Conservation (phyloP, 2,113 vertebrate species). For the Trichomycterus rosablanca region DNA sequence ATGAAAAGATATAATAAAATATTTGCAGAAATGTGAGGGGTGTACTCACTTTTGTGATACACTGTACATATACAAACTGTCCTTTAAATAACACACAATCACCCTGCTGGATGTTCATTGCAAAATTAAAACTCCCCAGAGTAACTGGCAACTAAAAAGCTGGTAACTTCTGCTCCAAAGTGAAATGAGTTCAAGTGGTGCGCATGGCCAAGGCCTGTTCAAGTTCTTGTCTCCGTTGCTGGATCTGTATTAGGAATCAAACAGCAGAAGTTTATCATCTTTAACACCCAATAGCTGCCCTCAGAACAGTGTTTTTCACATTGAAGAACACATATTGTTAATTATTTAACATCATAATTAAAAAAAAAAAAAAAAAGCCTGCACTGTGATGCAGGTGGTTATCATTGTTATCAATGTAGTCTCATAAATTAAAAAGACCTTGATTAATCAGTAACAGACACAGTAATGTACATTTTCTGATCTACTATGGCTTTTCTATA, state of each 20-base stretch:
- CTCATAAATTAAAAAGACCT: too few species aligned
- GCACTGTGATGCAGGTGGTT: too few species aligned
- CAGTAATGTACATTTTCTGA: too few species aligned
- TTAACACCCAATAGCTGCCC: neutral
- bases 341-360: too few species aligned
- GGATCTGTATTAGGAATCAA: conserved; percentile 71
- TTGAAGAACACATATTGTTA: too few species aligned
- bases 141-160: neutral
- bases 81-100: conserved; percentile 31
- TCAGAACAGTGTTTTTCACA: neutral
- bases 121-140: neutral
- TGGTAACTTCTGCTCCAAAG: neutral
- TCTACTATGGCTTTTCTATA: too few species aligned
- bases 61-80: conserved; percentile 32
- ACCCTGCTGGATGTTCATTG: neutral
- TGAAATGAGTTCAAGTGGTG: conserved; percentile 77
- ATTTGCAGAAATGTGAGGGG: too few species aligned
- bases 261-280: neutral
- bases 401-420: too few species aligned
- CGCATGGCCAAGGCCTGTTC: conserved; percentile 91
- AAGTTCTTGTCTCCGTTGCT: conserved; percentile 95
- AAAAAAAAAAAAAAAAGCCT: too few species aligned
- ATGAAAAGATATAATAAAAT: too few species aligned
- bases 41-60: too few species aligned
- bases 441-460: too few species aligned